A percentile compares a stretch with the other conserved stretches of the same genome.
These are phyloP conservation scores for Xanthia togata DNA, from an alignment of 2,888 invertebrate species.

Conservation along the genomic window DNA sequence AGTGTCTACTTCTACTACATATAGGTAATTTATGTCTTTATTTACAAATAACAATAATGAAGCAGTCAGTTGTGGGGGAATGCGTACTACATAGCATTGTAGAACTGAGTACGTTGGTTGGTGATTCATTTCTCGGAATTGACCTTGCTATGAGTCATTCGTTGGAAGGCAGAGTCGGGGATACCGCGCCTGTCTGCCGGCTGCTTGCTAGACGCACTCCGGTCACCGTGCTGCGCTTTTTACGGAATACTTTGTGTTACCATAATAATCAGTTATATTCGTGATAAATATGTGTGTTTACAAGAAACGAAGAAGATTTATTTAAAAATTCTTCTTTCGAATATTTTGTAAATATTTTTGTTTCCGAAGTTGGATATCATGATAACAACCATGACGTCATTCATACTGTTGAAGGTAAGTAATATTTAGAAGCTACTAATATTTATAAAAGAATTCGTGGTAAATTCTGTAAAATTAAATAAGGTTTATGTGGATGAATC, in stretches of 20 bases:
- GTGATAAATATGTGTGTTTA: slow-evolving; percentile 77
- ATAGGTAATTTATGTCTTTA: slow-evolving; percentile 64
- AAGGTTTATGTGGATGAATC: slow-evolving; percentile 72
- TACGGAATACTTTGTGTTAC: slow-evolving; percentile 75
- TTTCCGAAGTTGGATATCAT: slow-evolving; percentile 87
- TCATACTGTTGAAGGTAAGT: slow-evolving; percentile 89
- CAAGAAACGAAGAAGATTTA: slow-evolving; percentile 75
- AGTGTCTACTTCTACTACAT: slow-evolving; percentile 14
- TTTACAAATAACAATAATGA: slow-evolving; percentile 76
- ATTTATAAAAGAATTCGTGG: slow-evolving; percentile 34
- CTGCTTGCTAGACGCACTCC: slow-evolving; percentile 86
- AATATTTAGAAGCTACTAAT: slow-evolving; percentile 53
- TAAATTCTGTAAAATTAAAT: slow-evolving; percentile 60
- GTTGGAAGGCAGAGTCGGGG: slow-evolving; percentile 90
- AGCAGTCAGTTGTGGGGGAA: slow-evolving; percentile 82
- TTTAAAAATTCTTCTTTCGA: slow-evolving; percentile 69
- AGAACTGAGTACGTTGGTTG: slow-evolving; percentile 88
- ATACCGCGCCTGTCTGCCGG: slow-evolving; percentile 91
- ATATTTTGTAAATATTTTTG: slow-evolving; percentile 82
- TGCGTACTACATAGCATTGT: slow-evolving; percentile 88
- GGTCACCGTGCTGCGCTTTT: slow-evolving; percentile 79
- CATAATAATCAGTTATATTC: slow-evolving; percentile 69
- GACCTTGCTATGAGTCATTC: slow-evolving; percentile 91
- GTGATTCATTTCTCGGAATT: slow-evolving; percentile 91
- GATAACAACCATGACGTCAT: slow-evolving; percentile 91